phyloP scores from a whole-genome alignment of 2,113 vertebrate genomes.

The Sula dactylatra region DNA sequence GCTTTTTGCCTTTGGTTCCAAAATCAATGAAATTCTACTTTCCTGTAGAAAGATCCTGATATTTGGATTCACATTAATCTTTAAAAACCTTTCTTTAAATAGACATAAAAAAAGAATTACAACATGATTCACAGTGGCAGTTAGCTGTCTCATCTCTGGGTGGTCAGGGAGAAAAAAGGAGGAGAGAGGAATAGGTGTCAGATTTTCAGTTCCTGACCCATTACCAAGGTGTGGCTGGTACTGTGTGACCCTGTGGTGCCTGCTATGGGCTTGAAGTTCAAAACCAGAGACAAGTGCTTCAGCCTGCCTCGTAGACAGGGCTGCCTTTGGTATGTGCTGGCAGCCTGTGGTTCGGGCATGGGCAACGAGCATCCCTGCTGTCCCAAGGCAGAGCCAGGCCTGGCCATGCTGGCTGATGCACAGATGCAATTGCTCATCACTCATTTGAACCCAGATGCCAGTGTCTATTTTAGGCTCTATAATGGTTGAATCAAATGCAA shows the following conservation, averaged over 20 bases:
- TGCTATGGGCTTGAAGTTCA: background rate
- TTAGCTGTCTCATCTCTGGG: background rate
- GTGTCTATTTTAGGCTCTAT: background rate
- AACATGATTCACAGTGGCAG: background rate
- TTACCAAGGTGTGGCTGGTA: background rate
- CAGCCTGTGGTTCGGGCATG: rapidly evolving
- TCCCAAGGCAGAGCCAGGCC: background rate
- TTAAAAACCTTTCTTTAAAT: background rate
- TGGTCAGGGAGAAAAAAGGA: background rate
- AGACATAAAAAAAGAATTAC: background rate
- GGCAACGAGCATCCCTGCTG: rapidly evolving
- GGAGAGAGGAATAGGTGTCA: background rate
- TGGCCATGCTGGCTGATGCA: background rate
- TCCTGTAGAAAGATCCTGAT: too few relatives aligned
- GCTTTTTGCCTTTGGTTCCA: background rate
- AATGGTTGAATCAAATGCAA: background rate
- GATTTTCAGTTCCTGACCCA: background rate
- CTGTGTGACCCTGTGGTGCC: background rate
- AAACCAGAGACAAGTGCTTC: background rate
- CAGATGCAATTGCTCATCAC: background rate
- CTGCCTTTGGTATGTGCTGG: background rate
- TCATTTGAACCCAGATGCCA: background rate
- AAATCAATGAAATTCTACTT: background rate
- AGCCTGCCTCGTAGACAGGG: background rate
- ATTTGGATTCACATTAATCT: background rate